Evolutionary conservation across 2,888 invertebrate species (phyloP).

Genomic region (Cataglyphis cursor): DNA sequence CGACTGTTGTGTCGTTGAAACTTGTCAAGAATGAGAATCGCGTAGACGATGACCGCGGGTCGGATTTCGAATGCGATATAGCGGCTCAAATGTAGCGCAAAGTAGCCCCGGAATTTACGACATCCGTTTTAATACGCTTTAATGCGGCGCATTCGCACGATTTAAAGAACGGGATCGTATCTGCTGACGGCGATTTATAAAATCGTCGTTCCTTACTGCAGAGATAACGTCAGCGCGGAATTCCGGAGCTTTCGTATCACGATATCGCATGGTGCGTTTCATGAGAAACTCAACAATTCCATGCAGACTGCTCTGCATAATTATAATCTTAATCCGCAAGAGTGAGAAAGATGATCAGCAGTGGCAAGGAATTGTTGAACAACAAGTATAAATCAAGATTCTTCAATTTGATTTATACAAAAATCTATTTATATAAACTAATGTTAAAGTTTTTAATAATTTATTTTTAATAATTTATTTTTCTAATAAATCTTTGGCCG

Average conservation of each 20-base stretch:
- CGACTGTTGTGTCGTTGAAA: conserved; percentile 27
- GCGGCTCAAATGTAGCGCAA: conserved; percentile 61
- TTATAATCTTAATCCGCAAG: conserved; percentile 3
- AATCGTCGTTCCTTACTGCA: conserved; percentile 57
- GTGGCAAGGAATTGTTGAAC: not conserved
- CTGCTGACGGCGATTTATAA: conserved; percentile 67
- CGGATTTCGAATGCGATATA: conserved; percentile 54
- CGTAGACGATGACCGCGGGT: conserved; percentile 58
- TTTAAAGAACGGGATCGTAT: conserved; percentile 74
- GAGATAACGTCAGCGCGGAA: conserved; percentile 65
- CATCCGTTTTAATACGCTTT: conserved; percentile 73
- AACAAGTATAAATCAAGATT: not conserved
- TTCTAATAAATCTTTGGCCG: not conserved
- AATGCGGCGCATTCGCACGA: conserved; percentile 64
- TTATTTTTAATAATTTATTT: conserved; percentile 12
- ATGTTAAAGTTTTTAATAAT: not conserved
- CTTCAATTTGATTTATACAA: not conserved
- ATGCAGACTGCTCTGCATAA: not conserved
- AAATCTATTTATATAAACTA: not conserved
- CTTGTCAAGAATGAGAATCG: conserved; percentile 55
- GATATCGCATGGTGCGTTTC: conserved; percentile 17
- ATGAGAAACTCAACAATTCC: conserved; percentile 29
- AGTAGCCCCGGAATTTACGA: conserved; percentile 68
- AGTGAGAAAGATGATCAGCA: not conserved
- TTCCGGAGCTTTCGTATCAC: conserved; percentile 11